Percentiles rank a stretch among this genome's conserved stretches.
Evolutionary conservation across 2,888 invertebrate genomes (phyloP).

Genomic region (Phlogophora meticulosa): DNA sequence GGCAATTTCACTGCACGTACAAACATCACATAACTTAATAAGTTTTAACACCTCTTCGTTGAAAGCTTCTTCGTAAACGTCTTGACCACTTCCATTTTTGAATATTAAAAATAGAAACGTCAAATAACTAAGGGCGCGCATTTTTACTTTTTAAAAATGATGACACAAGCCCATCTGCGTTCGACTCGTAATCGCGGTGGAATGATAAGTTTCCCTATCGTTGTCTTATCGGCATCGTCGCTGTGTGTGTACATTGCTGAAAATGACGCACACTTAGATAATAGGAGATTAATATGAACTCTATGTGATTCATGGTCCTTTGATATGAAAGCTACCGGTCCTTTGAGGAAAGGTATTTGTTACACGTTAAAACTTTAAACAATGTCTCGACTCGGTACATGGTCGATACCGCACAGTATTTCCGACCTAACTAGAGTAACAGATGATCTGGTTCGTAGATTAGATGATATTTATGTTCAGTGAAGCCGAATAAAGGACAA

Average conservation of each 20-base stretch:
- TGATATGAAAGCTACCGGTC: conserved; percentile 36
- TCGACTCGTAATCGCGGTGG: conserved; percentile 79
- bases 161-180: conserved; percentile 74
- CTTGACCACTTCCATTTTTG: conserved; percentile 74
- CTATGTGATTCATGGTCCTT: conserved; percentile 63
- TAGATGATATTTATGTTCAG: conserved; percentile 19
- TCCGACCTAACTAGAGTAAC: conserved; percentile 29
- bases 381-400: conserved; percentile 1
- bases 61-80: conserved; percentile 62
- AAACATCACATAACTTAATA: conserved; percentile 83
- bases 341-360: conserved; percentile 44
- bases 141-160: conserved; percentile 71
- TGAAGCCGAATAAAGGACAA: background rate
- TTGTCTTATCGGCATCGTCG: conserved; percentile 81
- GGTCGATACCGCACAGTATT: conserved; percentile 1
- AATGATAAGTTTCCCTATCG: conserved; percentile 87
- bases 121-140: conserved; percentile 78
- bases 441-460: conserved; percentile 38
- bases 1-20: conserved; percentile 88
- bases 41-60: conserved; percentile 71
- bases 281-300: conserved; percentile 69
- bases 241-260: conserved; percentile 83
- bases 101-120: conserved; percentile 79
- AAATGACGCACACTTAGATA: conserved; percentile 82
- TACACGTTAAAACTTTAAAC: conserved; percentile 29